Percentiles rank a stretch among this genome's conserved stretches.
Conservation (phyloP, 2,797 vertebrate species). For the Propithecus perrieri region DNA sequence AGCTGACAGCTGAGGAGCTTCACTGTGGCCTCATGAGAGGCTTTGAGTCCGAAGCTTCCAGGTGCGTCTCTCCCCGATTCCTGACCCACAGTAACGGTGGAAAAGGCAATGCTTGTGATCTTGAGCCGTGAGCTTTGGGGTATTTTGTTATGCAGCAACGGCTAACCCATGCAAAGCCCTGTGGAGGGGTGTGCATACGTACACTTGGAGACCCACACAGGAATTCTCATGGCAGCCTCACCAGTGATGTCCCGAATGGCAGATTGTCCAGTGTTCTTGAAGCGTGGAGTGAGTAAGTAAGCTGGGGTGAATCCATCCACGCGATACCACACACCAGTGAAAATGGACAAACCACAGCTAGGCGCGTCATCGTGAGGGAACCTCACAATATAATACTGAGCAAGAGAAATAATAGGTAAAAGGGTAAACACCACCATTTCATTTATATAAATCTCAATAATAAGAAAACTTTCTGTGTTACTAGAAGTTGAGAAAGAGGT, state of each 20-base stretch:
- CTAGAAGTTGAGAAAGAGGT: not conserved
- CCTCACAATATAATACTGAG: not conserved
- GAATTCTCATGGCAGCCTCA: not conserved
- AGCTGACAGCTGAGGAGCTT: too few species aligned
- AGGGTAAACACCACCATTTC: not conserved
- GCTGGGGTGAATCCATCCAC: not conserved
- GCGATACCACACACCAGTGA: accelerated
- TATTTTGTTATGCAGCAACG: not conserved
- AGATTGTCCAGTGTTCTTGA: not conserved
- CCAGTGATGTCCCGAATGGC: too few species aligned
- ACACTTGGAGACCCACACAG: not conserved
- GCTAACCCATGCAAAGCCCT: not conserved
- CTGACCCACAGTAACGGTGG: not conserved
- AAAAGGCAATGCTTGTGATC: not conserved
- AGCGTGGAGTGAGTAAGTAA: not conserved
- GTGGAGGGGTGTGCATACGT: not conserved
- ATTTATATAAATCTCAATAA: not conserved
- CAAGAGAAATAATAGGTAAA: not conserved
- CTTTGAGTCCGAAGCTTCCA: not conserved
- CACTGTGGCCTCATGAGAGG: not conserved
- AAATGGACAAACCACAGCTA: not conserved
- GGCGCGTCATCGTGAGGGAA: accelerated
- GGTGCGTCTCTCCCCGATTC: too few species aligned
- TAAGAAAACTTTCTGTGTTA: not conserved
- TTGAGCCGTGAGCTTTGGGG: not conserved